Conservation (phyloP, 2,797 vertebrate species). For the Xenentodon cancila region DNA sequence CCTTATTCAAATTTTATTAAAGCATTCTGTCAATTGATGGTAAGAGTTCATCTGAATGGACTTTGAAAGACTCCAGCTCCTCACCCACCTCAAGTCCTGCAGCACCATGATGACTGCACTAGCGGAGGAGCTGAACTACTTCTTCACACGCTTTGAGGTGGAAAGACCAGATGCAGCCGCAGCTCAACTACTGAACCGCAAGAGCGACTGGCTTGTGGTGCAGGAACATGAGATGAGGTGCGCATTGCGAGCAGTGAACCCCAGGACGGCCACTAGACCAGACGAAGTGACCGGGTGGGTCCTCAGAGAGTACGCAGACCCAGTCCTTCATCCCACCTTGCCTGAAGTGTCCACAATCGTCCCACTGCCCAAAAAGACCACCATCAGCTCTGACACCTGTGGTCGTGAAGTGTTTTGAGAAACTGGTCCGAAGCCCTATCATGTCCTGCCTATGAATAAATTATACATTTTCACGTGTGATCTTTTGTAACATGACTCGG, state of each 20-base stretch:
- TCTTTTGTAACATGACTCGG: no score
- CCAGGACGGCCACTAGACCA: no score
- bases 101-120: not conserved
- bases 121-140: not conserved
- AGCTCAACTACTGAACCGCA: not conserved
- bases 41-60: no score
- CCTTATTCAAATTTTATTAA: no score
- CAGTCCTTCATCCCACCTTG: conserved; percentile 1
- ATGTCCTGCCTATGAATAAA: no score
- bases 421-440: no score
- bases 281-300: no score
- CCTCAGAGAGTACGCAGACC: not conserved
- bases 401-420: not conserved
- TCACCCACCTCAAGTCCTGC: not conserved
- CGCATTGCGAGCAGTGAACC: not conserved
- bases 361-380: not conserved
- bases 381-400: not conserved
- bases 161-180: not conserved
- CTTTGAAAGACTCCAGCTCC: not conserved
- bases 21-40: no score
- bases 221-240: not conserved
- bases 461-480: no score
- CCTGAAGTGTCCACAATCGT: not conserved
- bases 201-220: not conserved
- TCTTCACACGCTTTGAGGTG: not conserved